Percentiles rank a stretch among this genome's conserved stretches.
phyloP scores from a whole-genome alignment of 1,140 invertebrate species.

The Aleiodes sp. region DNA sequence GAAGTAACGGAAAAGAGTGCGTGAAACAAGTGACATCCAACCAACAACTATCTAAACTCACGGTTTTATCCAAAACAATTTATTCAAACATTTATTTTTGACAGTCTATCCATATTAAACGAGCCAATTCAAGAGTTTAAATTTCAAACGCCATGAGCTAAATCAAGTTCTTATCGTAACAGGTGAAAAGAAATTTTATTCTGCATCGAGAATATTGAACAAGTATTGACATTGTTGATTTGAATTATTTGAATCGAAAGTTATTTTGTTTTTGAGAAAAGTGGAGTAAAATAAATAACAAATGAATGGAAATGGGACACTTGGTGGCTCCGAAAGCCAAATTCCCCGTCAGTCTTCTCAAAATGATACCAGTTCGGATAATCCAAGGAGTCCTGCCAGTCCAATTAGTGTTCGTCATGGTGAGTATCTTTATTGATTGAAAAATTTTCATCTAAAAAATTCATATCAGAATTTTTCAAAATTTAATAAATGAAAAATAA shows the following conservation, averaged over 20 bases:
- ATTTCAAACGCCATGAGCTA: too few species aligned
- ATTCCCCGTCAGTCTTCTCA: slow-evolving; percentile 56
- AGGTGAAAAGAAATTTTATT: too few species aligned
- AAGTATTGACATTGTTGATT: too few species aligned
- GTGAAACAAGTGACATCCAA: slow-evolving; percentile 29
- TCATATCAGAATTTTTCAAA: neutral
- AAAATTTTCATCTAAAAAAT: neutral
- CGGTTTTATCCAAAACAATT: too few species aligned
- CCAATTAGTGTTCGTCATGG: slow-evolving; percentile 62
- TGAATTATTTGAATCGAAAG: too few species aligned
- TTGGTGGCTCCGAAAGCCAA: slow-evolving; percentile 53
- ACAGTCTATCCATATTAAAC: too few species aligned
- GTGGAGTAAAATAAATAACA: slow-evolving; percentile 28
- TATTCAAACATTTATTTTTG: too few species aligned
- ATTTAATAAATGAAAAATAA: neutral
- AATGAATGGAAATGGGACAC: slow-evolving; percentile 59
- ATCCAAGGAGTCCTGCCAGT: slow-evolving; percentile 59
- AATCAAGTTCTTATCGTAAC: too few species aligned
- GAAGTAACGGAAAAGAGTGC: slow-evolving; percentile 2
- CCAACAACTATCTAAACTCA: slow-evolving; percentile 17
- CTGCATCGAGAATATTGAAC: too few species aligned
- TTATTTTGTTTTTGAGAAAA: too few species aligned
- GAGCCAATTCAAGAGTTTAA: too few species aligned
- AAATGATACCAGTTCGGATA: slow-evolving; percentile 55
- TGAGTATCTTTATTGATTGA: slow-evolving; percentile 37